Evolutionary conservation across 2,888 invertebrate genomes (phyloP), one percentile per base, ranked within the genome.

Genomic region (Apamea crenata): DNA sequence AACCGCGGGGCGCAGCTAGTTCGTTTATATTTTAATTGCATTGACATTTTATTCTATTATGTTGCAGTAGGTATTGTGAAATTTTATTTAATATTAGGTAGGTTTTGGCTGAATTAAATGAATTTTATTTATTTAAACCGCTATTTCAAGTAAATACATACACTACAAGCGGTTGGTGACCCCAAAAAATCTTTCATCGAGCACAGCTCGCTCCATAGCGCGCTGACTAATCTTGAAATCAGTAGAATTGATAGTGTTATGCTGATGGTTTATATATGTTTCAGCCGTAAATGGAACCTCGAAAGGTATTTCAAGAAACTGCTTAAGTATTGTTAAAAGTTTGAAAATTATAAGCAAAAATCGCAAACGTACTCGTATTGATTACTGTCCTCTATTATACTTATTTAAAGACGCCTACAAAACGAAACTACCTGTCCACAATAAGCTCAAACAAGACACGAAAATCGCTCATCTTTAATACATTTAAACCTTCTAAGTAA

Each of bases 401-500:
- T n/a, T 44, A 29, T 68, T 44, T 21, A 29, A 68, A 29, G 12
- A 68, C 12, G 1, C 6, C 18, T 44, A n/a, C 10, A 44, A 66
- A 40, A 18, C 1, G 1, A 68, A 44, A 29, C 2, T 12, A 68
- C 18, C n/a, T 40, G 10, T 25, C 8, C 53, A 53, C 7, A 21
- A 53, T 21, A 53, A 53, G 21, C 7, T 56, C 1, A 3, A 67
- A 71, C 0, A 21, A 73, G 7, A 47, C 44, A 36, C 36, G 8
- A 7, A 50, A 40, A 25, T 81, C 6, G 14, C 40, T n/a, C 21
- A 32, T 50, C 29, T 50, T 16, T 36, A 36, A n/a, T 40, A 32
- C 25, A 29, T 44, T 82, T 53, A 29, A 83, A 56, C 50, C 18
- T 32, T 65, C 29, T 21, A 32, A 84, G 56, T 50, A 59, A 56